A percentile compares a stretch with the other conserved stretches of the same genome.
phyloP scores from a whole-genome alignment of 2,888 invertebrate species.

The Salticus scenicus region DNA sequence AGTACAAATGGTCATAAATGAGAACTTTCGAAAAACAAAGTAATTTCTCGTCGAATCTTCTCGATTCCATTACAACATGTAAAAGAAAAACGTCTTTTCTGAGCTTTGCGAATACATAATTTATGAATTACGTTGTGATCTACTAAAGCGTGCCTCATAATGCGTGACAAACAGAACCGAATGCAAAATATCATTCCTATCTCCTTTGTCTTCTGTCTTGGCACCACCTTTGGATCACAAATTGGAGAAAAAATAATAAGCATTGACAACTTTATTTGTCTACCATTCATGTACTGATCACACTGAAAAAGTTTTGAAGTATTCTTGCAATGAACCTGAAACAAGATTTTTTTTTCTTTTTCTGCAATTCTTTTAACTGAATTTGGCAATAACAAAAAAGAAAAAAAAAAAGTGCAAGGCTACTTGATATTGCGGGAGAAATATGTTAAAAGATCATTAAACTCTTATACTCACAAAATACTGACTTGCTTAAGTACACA shows the following conservation, averaged over 20 bases:
- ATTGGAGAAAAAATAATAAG: background rate
- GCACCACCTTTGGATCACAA: background rate
- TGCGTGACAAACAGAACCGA: background rate
- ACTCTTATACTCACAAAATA: too few relatives aligned
- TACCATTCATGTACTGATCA: too few relatives aligned
- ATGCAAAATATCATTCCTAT: background rate
- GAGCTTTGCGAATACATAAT: background rate
- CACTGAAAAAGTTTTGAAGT: too few relatives aligned
- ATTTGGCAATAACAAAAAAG: too few relatives aligned
- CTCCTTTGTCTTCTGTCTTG: background rate
- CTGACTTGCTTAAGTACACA: too few relatives aligned
- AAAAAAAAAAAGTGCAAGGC: too few relatives aligned
- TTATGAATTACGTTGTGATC: constrained; percentile 3
- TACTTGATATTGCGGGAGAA: too few relatives aligned
- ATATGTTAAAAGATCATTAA: too few relatives aligned
- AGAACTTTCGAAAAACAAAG: background rate
- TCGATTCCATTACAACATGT: background rate
- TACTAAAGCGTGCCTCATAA: background rate
- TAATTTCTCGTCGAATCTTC: background rate
- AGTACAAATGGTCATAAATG: background rate
- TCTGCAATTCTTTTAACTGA: too few relatives aligned
- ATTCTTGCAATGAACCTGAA: too few relatives aligned
- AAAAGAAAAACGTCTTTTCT: background rate
- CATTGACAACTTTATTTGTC: background rate
- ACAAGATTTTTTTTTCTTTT: too few relatives aligned